Base-by-base conservation (phyloP, 2,797 vertebrate species). In the Acipenser ruthenus region DNA sequence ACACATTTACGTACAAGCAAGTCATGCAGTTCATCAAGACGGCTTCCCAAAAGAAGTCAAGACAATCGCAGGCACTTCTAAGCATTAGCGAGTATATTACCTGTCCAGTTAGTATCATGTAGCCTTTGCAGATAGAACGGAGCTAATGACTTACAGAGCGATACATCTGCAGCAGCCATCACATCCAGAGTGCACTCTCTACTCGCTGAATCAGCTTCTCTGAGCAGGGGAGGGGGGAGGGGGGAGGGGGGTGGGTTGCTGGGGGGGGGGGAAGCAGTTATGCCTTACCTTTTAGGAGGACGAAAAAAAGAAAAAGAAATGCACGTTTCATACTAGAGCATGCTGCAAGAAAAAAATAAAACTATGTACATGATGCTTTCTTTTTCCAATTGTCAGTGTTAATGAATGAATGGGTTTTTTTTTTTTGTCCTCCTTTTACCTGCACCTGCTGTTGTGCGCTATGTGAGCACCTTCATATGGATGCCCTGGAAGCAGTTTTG, bases 131-230 rank as follows among this genome's bases (percentile, higher is more conserved):
- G 83, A 82, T 87, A 87, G 83, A 85, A 89, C 87, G 91, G 88
- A 91, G 85, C 85, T 86, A 90, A 87, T 93, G 92, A 93, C 93
- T 92, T 93, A 88, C 86, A 92, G 86, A 89, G 88, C 85, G 86
- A 89, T 87, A 85, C 88, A 91, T 82, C 91, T 91, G 92, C 90
- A 91, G 92, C 92, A 94, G 92, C 92, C 93, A 91, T 91, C 85
- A 90, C 86, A 74, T 88, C 88, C 85, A 83, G 87, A 87, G 86
- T 84, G 87, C 83, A 89, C 82, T 85, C 83, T 83, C 84, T 88
- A 83, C 88, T 90, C 83, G 90, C 94, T 96, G 93, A 94, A 89
- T 95, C 92, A 94, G 92, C 92, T 93, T 87, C 91, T 92, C 89
- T 83, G 85, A 86, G 87, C 83, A 79, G 80, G 85, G 80, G 81